A percentile compares a stretch with the other conserved stretches of the same genome.
phyloP scores from a whole-genome alignment of 2,113 vertebrate species.

The Scophthalmus maximus region DNA sequence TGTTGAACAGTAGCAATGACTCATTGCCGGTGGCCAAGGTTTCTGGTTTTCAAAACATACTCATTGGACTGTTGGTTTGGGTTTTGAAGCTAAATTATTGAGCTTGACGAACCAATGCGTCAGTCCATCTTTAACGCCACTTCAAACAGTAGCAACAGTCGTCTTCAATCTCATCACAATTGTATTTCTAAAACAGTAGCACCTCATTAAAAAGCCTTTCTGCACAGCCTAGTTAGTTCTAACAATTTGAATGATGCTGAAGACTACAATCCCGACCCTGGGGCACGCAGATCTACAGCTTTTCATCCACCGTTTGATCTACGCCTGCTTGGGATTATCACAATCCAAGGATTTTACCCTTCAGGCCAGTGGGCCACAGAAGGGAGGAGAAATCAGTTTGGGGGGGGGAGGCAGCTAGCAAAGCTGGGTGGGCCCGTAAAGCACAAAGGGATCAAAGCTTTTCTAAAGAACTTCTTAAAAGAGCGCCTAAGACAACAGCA shows the following conservation, averaged over 20 bases:
- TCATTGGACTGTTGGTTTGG: no score
- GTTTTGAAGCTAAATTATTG: background rate
- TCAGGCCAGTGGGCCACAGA: constrained; percentile 60
- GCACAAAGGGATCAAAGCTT: constrained; percentile 69
- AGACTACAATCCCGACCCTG: constrained; percentile 46
- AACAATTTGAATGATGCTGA: constrained; percentile 47
- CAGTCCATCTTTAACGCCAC: background rate
- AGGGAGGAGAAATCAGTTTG: constrained; percentile 53
- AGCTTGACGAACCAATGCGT: background rate
- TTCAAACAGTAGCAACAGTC: background rate
- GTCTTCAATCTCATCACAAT: background rate
- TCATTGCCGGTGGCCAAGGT: no score
- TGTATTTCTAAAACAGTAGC: constrained; percentile 4
- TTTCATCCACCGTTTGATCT: constrained; percentile 75
- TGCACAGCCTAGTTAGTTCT: constrained; percentile 6
- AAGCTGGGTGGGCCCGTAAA: constrained; percentile 62
- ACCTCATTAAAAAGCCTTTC: constrained; percentile 44
- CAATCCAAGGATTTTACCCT: constrained; percentile 75
- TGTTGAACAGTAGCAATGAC: no score
- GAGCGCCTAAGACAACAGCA: constrained; percentile 68
- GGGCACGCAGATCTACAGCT: constrained; percentile 62
- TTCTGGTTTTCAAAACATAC: no score
- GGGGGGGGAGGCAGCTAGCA: constrained; percentile 33
- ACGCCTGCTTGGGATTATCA: constrained; percentile 73
- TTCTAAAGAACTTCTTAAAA: constrained; percentile 69